phyloP scores from a whole-genome alignment of 1,140 invertebrate species.

The Leptoteleia sp. region DNA sequence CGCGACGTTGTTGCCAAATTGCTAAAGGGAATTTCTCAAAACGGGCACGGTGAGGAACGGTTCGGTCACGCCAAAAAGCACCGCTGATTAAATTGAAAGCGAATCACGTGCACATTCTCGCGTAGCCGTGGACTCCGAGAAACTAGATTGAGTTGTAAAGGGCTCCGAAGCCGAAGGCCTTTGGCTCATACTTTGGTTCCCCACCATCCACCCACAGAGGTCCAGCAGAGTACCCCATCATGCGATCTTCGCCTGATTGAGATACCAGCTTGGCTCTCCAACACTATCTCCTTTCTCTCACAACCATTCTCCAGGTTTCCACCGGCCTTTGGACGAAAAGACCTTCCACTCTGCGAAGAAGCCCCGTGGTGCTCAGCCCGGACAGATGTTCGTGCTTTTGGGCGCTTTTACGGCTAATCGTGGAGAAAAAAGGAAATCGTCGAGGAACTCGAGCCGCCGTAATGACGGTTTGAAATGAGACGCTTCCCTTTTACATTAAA shows the following conservation, averaged over 20 bases:
- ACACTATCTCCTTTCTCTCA: slow-evolving; percentile 72
- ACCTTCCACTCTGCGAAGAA: slow-evolving; percentile 56
- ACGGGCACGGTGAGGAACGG: no score
- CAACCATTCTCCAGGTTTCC: slow-evolving; percentile 64
- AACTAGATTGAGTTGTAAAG: slow-evolving; percentile 81
- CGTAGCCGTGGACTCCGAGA: slow-evolving; percentile 71
- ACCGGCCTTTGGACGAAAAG: slow-evolving; percentile 63
- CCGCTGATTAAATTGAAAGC: slow-evolving; percentile 22
- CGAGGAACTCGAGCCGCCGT: no score
- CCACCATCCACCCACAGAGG: slow-evolving; percentile 71
- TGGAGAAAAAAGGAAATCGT: slow-evolving; percentile 38
- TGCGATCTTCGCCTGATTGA: slow-evolving; percentile 77
- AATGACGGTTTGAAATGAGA: no score
- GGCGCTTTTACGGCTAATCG: slow-evolving; percentile 15
- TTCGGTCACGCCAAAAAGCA: no score
- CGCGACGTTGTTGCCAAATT: no score
- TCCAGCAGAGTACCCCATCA: slow-evolving; percentile 74
- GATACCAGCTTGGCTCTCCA: slow-evolving; percentile 77
- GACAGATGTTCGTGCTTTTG: slow-evolving; percentile 50
- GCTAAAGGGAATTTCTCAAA: slow-evolving; percentile 4
- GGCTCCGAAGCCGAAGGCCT: slow-evolving; percentile 73
- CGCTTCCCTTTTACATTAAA: no score
- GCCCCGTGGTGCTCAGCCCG: slow-evolving; percentile 66
- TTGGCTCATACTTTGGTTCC: slow-evolving; percentile 60
- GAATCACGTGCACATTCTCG: slow-evolving; percentile 47